Evolutionary conservation across 2,888 invertebrate genomes (phyloP), one percentile per base, ranked within the genome.

Genomic region (Spodoptera littoralis): DNA sequence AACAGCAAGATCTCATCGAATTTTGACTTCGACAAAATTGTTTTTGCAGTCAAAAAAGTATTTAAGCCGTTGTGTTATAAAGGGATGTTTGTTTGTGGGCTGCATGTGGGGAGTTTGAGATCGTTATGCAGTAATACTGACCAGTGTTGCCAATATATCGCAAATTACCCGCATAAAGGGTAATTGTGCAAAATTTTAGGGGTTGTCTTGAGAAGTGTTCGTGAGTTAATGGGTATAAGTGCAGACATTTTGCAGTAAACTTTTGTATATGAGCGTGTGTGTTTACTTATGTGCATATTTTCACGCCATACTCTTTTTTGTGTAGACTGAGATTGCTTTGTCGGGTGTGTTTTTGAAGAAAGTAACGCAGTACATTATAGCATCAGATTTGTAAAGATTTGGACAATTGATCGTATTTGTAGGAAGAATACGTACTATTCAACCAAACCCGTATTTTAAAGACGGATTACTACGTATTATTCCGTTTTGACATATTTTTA

Each of bases 101-200:
- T 5, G 59, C 27, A 64, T 30, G n/a, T 27, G 53, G 64, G 70
- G 65, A 59, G 9, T 63, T 73, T 71, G 74, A 69, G 67, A 70
- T 55, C 65, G 77, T 80, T 84, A 72, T 68, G 73, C 84, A 85
- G 86, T 88, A 88, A 90, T 91, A 88, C 82, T 68, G 76, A 74
- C 80, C 86, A 82, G 89, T 92, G 90, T 91, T 90, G 88, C 86
- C 87, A 88, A 88, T 88, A 87, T 89, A 77, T 88, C 87, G 90
- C 90, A 92, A 92, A 92, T 93, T 92, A 90, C 89, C 87, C 77
- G 84, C 86, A 89, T 90, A 88, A 90, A 85, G 83, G 88, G 90
- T 92, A 93, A 93, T 92, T 91, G 88, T 84, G 73, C 80, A 84
- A 88, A 88, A 91, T 90, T 89, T 90, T 81, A 85, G 89, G 84